Base-by-base conservation (phyloP, 2,797 vertebrate genomes). In the Falco novaeseelandiae region DNA sequence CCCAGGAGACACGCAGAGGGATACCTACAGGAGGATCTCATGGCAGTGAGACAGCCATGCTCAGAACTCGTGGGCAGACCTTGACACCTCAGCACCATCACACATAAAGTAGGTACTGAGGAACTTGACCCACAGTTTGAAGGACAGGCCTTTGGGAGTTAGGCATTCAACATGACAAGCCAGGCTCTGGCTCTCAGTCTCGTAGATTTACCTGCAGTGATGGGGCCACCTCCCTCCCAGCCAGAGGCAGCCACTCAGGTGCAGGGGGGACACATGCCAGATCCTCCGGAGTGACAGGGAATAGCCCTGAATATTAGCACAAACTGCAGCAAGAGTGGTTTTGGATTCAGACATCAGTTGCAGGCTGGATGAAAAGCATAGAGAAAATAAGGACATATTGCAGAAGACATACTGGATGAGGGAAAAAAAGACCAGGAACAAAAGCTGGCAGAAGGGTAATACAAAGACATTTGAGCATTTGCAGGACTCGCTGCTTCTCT, bases 181-280 rank as follows among this genome's bases (percentile, higher is more conserved):
- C 19, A 80, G 59, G 51, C 16, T 79, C 54, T 54, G 26, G 9
- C 9, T 91, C 46, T 14, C 70, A 49, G 21, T 54, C 46, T 27
- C 54, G 42, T 4, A 42, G 29, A n/a, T 82, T 49, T 42, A 89
- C 38, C 40, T 66, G 19, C 46, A 58, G 34, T 10, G 19, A 13
- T 18, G 10, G 30, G 89, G 46, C 16, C 54, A 61, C 20, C 34
- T 54, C 32, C 34, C n/a, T 82, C 46, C 23, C 5, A 74, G 44
- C 13, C 61, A 86, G 52, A 71, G 22, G 29, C 23, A 89, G 42
- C 3, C 70, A 46, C 55, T 30, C 19, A 7, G 21, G 27, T 71
- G 21, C n/a, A 57, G 13, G 10, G 12, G 12, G 22, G 8, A 54
- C 1, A 1, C 26, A 20, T 4, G 6, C 3, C 55, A 55, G 32